Base-by-base conservation (phyloP, 2,113 vertebrate species). In the Prolemur simus region DNA sequence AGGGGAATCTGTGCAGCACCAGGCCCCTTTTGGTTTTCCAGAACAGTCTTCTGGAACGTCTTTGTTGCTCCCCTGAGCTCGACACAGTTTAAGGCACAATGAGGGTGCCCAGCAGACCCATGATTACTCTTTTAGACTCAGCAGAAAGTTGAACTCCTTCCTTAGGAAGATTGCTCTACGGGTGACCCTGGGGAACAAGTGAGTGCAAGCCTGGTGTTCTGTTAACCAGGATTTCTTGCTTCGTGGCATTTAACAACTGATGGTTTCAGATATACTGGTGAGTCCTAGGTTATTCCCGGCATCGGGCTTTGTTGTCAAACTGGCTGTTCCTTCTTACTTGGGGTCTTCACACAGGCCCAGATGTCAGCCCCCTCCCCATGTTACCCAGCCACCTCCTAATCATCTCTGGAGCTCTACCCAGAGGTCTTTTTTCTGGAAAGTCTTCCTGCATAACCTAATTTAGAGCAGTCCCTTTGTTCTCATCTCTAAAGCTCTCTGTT, bases 261-360 rank as follows among this genome's bases (percentile, higher is more conserved):
- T 34, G 25, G 13, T 20, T 83, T 66, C 34, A 0, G 3, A 29
- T 3, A 6, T 27, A 0, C 42, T 1, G 29, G 42, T n/a, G 69
- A 23, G 52, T 32, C 34, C 69, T 17, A 3, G 20, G 27, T 68
- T 15, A 3, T 11, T 68, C 64, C 76, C 2, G 11, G 32, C 15
- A 0, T 39, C 0, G 1, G 88, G 56, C 64, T 76, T 12, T 0
- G n/a, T 3, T 47, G 0, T 47, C 82, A 10, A 4, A 2, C 34
- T 14, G 25, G 1, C 21, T 13, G 60, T 25, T 11, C n/a, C 49
- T 52, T n/a, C 11, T 54, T 10, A 0, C 14, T 20, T 17, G 1
- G 18, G 56, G 20, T 13, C 45, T 13, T 82, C 20, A 6, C 29
- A 1, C 21, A 1, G 8, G 0, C 20, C 34, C 25, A 1, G 32